Base-by-base conservation (phyloP, 1,140 invertebrate species). In the Anastrepha obliqua region DNA sequence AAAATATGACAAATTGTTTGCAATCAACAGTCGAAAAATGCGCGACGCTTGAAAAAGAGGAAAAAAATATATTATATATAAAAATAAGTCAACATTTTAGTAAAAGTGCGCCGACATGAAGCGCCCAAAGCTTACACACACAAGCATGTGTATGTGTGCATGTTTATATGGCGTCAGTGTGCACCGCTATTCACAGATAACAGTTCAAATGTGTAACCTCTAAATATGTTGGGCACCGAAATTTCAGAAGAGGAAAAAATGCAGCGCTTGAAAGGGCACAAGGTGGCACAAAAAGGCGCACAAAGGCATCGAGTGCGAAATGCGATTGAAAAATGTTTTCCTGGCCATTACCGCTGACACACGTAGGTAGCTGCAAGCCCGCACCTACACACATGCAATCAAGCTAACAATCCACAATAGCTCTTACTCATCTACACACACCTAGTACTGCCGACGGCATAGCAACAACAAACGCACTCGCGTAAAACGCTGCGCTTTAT, bases 291-390 rank as follows among this genome's bases (percentile, higher is more conserved):
- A 74, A 74, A 74, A 74, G 67, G 39, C 42, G 17, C 67, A 39
- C 42, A 42, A 55, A 29, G 9, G 47, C 20, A 20, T 81, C 20
- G 74, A 81, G 74, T 58, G 74, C 47, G 74, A 58, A 81, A 55
- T 17, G 55, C 74, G 74, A 55, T 81, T 81, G 47, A 81, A 81
- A 81, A 81, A 58, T 81, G 47, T 29, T 81, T 81, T 81, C 67
- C 74, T 55, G 47, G 55, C 47, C 47, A 81, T 74, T 74, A 74
- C 67, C 67, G 67, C 67, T n/a, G 67, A 81, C 74, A 81, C 47
- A n/a, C 44, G 39, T 29, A 47, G 17, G 17, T 55, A 7, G 6
- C 51, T 15, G 17, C 74, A 81, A 17, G 15, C 60, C 4, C 4
- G 15, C 67, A 47, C 42, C 39, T 1, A 29, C 20, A 29, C 64